A percentile compares a stretch with the other conserved stretches of the same genome.
These are phyloP conservation scores for Eupsilia transversa DNA, from an alignment of 2,888 invertebrate genomes.

Conservation along the genomic window DNA sequence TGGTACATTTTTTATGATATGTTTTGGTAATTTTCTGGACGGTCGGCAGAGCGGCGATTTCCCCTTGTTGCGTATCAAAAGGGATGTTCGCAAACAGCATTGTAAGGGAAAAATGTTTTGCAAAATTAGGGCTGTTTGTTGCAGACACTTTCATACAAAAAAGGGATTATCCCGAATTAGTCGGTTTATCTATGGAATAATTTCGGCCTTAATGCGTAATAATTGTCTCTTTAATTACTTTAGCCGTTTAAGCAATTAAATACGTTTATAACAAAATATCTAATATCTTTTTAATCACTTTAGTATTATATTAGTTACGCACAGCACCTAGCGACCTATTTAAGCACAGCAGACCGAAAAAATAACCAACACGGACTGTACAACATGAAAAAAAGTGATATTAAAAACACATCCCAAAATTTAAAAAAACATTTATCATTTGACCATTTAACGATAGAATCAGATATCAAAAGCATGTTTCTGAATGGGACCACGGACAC, in stretches of 20 bases:
- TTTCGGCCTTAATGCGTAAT: conserved; percentile 2
- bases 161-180: conserved; percentile 30
- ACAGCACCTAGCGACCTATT: conserved; percentile 1
- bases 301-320: not conserved
- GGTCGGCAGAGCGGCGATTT: conserved; percentile 35
- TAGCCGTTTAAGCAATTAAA: too few species aligned
- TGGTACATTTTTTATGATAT: conserved; percentile 48
- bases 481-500: conserved; percentile 44
- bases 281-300: not conserved
- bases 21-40: conserved; percentile 61
- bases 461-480: conserved; percentile 52
- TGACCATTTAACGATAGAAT: conserved; percentile 30
- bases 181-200: not conserved
- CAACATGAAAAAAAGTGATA: not conserved
- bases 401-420: conserved; percentile 19
- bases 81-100: conserved; percentile 33
- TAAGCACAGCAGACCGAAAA: conserved; percentile 7
- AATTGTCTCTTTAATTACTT: conserved; percentile 2
- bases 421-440: conserved; percentile 53
- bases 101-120: conserved; percentile 43
- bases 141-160: conserved; percentile 41
- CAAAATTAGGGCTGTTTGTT: conserved; percentile 28
- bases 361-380: conserved; percentile 2
- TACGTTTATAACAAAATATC: not conserved
- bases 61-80: conserved; percentile 40